phyloP scores from a whole-genome alignment of 2,888 invertebrate species.

The Limnephilus rhombicus region DNA sequence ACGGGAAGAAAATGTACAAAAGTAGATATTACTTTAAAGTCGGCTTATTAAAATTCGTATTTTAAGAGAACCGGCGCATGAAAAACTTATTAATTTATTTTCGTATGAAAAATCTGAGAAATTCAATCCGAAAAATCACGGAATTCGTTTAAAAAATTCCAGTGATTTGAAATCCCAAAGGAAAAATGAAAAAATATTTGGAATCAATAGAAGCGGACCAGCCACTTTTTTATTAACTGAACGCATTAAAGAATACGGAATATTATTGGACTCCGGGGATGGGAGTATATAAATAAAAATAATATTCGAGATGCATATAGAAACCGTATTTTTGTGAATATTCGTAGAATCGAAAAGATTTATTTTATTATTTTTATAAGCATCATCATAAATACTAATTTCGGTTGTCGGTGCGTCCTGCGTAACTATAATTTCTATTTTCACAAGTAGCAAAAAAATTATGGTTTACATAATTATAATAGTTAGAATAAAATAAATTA shows the following conservation, averaged over 20 bases:
- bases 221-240: background rate
- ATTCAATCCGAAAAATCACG: background rate
- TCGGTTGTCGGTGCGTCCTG: too few species aligned
- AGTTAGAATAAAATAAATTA: too few species aligned
- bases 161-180: background rate
- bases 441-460: too few species aligned
- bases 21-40: background rate
- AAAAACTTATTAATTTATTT: background rate
- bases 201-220: background rate
- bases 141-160: background rate
- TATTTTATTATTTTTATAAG: background rate
- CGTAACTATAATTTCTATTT: too few species aligned
- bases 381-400: too few species aligned
- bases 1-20: background rate
- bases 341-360: background rate
- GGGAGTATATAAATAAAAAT: background rate
- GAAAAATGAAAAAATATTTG: background rate
- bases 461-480: too few species aligned
- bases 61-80: background rate
- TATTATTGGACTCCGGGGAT: background rate
- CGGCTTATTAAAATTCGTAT: background rate
- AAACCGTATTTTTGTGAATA: background rate
- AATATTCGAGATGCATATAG: background rate
- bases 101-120: background rate
- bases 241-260: background rate